Conservation (phyloP, 2,113 vertebrate species). For the Donacobius atricapilla region DNA sequence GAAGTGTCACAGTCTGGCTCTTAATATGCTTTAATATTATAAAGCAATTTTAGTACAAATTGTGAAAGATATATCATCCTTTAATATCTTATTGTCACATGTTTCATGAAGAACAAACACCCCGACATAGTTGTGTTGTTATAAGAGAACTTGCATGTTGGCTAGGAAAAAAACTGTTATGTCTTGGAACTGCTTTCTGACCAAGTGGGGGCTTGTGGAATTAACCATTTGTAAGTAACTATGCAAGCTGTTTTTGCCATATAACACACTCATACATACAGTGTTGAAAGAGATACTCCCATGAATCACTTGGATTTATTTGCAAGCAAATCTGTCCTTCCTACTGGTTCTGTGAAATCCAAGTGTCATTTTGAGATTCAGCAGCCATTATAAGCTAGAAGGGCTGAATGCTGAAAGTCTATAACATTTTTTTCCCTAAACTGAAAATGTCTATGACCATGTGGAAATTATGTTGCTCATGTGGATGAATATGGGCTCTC, state of each 20-base stretch:
- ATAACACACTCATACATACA: not conserved
- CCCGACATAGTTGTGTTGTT: not conserved
- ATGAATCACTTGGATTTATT: slow-evolving; percentile 37
- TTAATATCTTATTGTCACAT: not conserved
- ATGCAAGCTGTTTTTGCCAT: not conserved
- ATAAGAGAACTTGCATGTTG: not conserved
- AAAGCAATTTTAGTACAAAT: not conserved
- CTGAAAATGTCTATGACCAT: not conserved
- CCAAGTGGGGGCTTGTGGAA: not conserved
- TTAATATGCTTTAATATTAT: not conserved
- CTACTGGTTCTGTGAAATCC: not conserved
- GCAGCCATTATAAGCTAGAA: not conserved
- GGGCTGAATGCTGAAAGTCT: not conserved
- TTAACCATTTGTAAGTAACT: not conserved
- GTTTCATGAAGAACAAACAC: not conserved
- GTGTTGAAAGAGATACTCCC: not conserved
- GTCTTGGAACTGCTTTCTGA: not conserved
- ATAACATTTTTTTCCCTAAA: not conserved
- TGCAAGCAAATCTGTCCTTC: not conserved
- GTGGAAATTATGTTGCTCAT: not conserved
- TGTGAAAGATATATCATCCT: not conserved
- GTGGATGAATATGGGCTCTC: not conserved
- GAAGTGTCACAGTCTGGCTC: not conserved
- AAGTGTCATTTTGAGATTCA: not conserved
- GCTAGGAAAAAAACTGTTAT: not conserved